Conservation (phyloP, 1,140 invertebrate genomes). For the Sycophaga agraensis region DNA sequence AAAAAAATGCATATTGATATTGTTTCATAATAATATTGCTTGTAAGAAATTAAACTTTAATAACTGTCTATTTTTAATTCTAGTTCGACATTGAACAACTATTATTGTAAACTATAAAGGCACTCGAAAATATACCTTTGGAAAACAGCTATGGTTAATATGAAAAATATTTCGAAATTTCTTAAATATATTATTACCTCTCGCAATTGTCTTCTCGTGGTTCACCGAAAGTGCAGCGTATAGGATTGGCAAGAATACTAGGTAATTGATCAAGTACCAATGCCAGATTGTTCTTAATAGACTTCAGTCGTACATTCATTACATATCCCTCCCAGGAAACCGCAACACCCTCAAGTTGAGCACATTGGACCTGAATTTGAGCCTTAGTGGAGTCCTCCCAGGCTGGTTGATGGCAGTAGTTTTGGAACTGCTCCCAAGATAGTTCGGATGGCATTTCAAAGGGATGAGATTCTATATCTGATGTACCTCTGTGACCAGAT, state of each 20-base stretch:
- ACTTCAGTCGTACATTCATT: conserved; percentile 65
- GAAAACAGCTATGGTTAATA: too few species aligned
- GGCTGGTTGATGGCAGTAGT: conserved; percentile 69
- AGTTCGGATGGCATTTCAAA: conserved; percentile 47
- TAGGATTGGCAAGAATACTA: conserved; percentile 57
- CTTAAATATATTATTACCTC: conserved; percentile 8
- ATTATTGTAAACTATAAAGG: too few species aligned
- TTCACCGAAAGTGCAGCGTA: conserved; percentile 72
- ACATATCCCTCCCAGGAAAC: conserved; percentile 76
- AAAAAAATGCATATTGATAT: not conserved
- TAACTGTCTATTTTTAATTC: too few species aligned
- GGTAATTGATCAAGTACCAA: conserved; percentile 64
- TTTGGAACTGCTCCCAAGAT: conserved; percentile 72
- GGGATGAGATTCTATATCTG: conserved; percentile 23
- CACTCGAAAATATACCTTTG: too few species aligned
- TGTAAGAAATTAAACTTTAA: too few species aligned
- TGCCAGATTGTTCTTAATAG: conserved; percentile 65
- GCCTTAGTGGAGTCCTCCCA: conserved; percentile 69
- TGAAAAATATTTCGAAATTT: too few species aligned
- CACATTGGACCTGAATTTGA: conserved; percentile 69
- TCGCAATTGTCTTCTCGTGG: conserved; percentile 60
- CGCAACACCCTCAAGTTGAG: conserved; percentile 65
- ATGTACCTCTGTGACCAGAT: conserved; percentile 48
- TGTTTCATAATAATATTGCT: too few species aligned
- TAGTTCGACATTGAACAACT: too few species aligned